Conservation (phyloP, 1,140 invertebrate genomes). For the Acromyrmex echinatior region DNA sequence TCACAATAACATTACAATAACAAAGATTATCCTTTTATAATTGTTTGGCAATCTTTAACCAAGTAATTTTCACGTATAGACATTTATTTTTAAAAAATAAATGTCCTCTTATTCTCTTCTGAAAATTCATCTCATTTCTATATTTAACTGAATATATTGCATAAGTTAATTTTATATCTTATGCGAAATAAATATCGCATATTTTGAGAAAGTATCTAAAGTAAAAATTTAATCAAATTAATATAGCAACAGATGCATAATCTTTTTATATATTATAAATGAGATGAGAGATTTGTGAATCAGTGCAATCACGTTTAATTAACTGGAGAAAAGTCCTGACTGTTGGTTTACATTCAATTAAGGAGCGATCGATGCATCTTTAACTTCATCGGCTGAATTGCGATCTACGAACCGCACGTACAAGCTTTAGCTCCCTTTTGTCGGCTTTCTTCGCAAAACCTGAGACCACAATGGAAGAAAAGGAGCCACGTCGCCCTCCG, state of each 20-base stretch:
- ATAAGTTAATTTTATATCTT: background rate
- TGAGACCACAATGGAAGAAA: conserved; percentile 62
- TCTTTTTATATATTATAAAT: background rate
- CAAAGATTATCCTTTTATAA: conserved; percentile 9
- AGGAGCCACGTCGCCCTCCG: conserved; percentile 51
- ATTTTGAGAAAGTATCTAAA: background rate
- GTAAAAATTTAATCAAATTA: background rate
- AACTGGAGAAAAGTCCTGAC: background rate
- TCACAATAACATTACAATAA: background rate
- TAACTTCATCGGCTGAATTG: background rate
- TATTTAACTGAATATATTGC: conserved; percentile 1
- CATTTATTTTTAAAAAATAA: background rate
- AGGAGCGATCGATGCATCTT: background rate
- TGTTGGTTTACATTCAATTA: conserved; percentile 16
- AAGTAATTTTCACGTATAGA: background rate
- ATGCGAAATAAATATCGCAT: background rate
- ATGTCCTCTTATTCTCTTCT: background rate
- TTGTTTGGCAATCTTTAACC: background rate
- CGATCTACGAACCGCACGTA: conserved; percentile 40
- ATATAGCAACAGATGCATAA: background rate
- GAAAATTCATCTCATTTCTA: background rate
- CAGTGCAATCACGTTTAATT: background rate
- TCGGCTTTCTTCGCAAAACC: conserved; percentile 48
- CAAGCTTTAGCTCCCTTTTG: conserved; percentile 48
- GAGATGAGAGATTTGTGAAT: background rate